phyloP scores from a whole-genome alignment of 2,888 invertebrate genomes.

The Diploptera punctata region DNA sequence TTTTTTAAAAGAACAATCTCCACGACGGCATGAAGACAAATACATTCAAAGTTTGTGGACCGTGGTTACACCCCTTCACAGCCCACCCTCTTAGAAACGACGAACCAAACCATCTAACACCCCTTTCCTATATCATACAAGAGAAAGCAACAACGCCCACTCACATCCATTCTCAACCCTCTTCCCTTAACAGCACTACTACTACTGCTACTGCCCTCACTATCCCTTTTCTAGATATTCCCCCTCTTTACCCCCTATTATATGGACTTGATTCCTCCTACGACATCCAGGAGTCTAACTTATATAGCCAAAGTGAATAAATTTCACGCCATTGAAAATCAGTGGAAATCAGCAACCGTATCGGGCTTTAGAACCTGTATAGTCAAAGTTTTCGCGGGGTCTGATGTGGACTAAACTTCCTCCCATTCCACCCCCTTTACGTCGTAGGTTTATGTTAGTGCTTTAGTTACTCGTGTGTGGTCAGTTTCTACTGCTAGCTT shows the following conservation, averaged over 20 bases:
- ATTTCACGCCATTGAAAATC: conserved; percentile 42
- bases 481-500: conserved; percentile 11
- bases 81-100: conserved; percentile 1
- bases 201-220: not conserved
- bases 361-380: conserved; percentile 30
- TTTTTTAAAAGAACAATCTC: conserved; percentile 19
- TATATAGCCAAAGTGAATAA: conserved; percentile 39
- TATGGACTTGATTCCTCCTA: conserved; percentile 20
- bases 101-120: conserved; percentile 19
- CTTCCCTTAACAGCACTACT: not conserved
- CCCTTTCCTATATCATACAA: conserved; percentile 20
- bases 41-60: conserved; percentile 32
- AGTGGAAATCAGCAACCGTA: conserved; percentile 37
- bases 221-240: conserved; percentile 22
- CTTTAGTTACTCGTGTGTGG: conserved; percentile 29
- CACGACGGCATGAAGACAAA: conserved; percentile 27
- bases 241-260: conserved; percentile 12
- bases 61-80: conserved; percentile 21
- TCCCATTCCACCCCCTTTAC: not conserved
- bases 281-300: conserved; percentile 1
- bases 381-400: conserved; percentile 25
- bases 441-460: conserved; percentile 24
- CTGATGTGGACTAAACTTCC: not conserved
- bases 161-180: conserved; percentile 20
- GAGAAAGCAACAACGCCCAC: too few species aligned